phyloP scores from a whole-genome alignment of 2,113 vertebrate species.

The Rousettus leschenaultii region DNA sequence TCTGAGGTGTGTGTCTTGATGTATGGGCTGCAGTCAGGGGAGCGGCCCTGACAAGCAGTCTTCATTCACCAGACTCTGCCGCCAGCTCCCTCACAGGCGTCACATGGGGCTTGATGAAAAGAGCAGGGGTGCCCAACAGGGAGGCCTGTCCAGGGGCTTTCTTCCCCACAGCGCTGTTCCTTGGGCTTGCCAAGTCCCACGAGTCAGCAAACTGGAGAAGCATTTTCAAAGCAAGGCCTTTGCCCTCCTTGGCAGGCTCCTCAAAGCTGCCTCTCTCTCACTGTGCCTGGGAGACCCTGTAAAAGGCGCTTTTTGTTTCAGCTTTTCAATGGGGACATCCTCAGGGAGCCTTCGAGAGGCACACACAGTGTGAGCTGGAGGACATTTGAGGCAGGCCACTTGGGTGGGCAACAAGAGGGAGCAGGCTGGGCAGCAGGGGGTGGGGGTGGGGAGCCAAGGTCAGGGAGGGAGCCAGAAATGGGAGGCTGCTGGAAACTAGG shows the following conservation, averaged over 20 bases:
- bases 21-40: neutral
- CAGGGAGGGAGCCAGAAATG: neutral
- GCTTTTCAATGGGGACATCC: slow-evolving; percentile 50
- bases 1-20: neutral
- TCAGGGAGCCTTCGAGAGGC: slow-evolving; percentile 4
- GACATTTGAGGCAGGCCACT: slow-evolving; percentile 56
- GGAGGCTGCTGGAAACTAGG: neutral
- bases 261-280: slow-evolving; percentile 54
- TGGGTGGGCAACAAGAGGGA: slow-evolving; percentile 45
- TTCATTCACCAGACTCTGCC: neutral
- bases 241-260: slow-evolving; percentile 69
- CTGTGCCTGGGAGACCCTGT: slow-evolving; percentile 53
- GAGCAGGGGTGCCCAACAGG: neutral
- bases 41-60: neutral
- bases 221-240: slow-evolving; percentile 65
- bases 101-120: neutral
- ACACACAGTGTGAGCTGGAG: slow-evolving; percentile 19
- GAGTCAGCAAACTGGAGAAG: slow-evolving; percentile 56
- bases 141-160: slow-evolving; percentile 39
- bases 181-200: slow-evolving; percentile 59
- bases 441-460: neutral
- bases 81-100: neutral
- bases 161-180: neutral
- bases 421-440: neutral
- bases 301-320: slow-evolving; percentile 63